phyloP scores from a whole-genome alignment of 2,888 invertebrate genomes.

The Drosophila colorata region DNA sequence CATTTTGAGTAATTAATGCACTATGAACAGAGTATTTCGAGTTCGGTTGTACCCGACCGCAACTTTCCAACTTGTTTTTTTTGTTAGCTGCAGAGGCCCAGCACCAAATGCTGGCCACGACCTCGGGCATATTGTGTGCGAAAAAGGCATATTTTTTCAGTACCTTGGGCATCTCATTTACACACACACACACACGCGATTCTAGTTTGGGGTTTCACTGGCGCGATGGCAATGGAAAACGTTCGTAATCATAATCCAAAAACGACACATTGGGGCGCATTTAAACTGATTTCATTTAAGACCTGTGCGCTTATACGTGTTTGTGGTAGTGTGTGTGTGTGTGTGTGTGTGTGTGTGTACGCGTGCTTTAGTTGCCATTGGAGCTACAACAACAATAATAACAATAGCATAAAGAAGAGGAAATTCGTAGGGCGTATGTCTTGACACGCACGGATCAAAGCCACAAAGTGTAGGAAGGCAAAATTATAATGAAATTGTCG shows the following conservation, averaged over 20 bases:
- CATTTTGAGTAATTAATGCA: not conserved
- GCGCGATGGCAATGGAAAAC: conserved; percentile 30
- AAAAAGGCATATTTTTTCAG: conserved; percentile 46
- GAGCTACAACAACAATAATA: conserved; percentile 26
- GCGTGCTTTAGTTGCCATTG: conserved; percentile 40
- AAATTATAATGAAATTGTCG: conserved; percentile 79
- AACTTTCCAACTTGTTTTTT: too few relatives aligned
- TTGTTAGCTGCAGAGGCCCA: not conserved
- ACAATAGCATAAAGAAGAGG: conserved; percentile 26
- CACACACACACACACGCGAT: conserved; percentile 11
- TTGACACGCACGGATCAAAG: conserved; percentile 73
- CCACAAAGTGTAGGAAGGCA: conserved; percentile 29
- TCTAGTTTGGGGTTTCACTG: conserved; percentile 14
- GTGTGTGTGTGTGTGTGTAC: conserved; percentile 15
- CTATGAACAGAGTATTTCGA: too few relatives aligned
- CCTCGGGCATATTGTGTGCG: conserved; percentile 49
- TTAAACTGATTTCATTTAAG: conserved; percentile 76
- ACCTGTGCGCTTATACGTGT: conserved; percentile 12
- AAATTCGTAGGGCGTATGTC: conserved; percentile 66
- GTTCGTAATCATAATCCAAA: conserved; percentile 71
- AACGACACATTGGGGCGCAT: conserved; percentile 78
- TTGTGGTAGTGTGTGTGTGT: conserved; percentile 7
- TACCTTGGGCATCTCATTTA: conserved; percentile 39
- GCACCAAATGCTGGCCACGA: conserved; percentile 25
- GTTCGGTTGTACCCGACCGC: too few relatives aligned